phyloP scores from a whole-genome alignment of 2,888 invertebrate genomes.

The Drosophila buzzatii region DNA sequence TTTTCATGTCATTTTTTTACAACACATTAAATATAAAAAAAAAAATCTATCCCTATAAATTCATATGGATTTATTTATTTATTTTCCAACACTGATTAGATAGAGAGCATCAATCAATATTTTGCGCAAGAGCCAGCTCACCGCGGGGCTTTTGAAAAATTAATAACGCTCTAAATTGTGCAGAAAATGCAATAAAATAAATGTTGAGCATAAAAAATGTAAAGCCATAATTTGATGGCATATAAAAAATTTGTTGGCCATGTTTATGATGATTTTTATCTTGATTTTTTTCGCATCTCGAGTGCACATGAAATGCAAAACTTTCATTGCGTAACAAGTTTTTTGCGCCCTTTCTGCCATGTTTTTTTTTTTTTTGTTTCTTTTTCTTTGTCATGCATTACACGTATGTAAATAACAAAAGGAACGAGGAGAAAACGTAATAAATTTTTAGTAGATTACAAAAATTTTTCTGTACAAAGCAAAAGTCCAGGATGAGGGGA shows the following conservation, averaged over 20 bases:
- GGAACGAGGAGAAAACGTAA: constrained; percentile 51
- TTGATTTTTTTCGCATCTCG: constrained; percentile 13
- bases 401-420: constrained; percentile 58
- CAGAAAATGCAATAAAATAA: constrained; percentile 33
- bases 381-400: constrained; percentile 21
- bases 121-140: constrained; percentile 1
- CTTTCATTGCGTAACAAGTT: constrained; percentile 44
- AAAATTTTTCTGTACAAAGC: constrained; percentile 55
- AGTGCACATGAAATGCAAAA: constrained; percentile 44
- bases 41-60: background rate
- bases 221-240: constrained; percentile 28
- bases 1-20: too few relatives aligned
- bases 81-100: constrained; percentile 6
- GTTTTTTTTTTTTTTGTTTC: background rate
- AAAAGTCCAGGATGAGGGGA: constrained; percentile 26
- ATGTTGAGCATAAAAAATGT: constrained; percentile 37
- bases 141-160: constrained; percentile 39
- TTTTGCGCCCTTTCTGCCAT: background rate
- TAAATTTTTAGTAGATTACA: constrained; percentile 74
- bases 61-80: background rate
- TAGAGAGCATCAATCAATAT: constrained; percentile 34
- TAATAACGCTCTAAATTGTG: constrained; percentile 49
- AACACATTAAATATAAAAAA: background rate
- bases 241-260: constrained; percentile 11
- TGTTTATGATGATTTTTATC: constrained; percentile 28